Percentiles rank a stretch among this genome's conserved stretches.
These are phyloP conservation scores for Chlorospingus flavigularis DNA, from an alignment of 2,797 vertebrate genomes.

Conservation along the genomic window DNA sequence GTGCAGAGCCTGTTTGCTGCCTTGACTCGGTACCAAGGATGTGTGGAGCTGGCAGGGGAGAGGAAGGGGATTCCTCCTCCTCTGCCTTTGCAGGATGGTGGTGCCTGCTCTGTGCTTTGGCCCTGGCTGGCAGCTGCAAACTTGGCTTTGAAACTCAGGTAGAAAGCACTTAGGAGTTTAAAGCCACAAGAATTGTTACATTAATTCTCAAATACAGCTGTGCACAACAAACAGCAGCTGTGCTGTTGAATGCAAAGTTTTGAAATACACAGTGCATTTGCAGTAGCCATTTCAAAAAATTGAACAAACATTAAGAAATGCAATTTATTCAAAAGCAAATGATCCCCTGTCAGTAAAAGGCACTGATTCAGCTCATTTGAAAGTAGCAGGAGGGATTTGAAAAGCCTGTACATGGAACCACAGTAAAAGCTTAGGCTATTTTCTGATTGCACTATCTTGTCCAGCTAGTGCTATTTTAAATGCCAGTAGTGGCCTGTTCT, in stretches of 20 bases:
- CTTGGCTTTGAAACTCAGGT: background rate
- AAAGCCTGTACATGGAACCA: background rate
- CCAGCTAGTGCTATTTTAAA: constrained; percentile 44
- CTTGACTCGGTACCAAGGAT: accelerated
- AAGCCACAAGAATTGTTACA: accelerated
- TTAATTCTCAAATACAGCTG: background rate
- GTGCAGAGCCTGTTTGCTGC: background rate
- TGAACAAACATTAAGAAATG: background rate
- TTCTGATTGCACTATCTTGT: constrained; percentile 46
- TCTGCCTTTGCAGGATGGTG: background rate
- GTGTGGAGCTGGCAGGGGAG: background rate
- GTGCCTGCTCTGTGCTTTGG: background rate
- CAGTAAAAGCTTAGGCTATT: constrained; percentile 15
- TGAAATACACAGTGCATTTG: background rate
- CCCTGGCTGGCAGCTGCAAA: background rate
- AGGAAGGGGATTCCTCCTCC: background rate
- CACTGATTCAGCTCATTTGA: background rate
- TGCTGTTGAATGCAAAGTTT: background rate
- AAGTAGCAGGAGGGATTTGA: background rate
- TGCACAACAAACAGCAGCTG: background rate
- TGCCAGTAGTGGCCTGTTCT: constrained; percentile 33
- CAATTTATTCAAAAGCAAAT: background rate
- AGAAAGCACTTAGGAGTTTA: background rate
- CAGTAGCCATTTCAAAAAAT: background rate
- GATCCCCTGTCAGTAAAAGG: background rate